Evolutionary conservation across 1,140 invertebrate species (phyloP), one percentile per base, ranked within the genome.

Genomic region (Panagrolaimus sp.): DNA sequence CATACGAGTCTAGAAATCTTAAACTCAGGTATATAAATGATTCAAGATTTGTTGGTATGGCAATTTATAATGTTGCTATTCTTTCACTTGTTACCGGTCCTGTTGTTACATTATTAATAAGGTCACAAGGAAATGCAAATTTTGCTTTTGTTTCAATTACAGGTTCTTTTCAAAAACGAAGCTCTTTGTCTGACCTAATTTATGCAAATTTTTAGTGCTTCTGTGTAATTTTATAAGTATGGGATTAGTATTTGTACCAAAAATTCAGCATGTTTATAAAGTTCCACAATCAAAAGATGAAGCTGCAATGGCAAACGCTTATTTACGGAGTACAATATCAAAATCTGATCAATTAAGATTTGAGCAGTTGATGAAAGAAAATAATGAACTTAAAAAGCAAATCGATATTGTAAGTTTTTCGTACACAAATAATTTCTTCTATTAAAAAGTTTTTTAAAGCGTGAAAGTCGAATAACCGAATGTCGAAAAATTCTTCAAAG

Each of bases 51-150:
- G 94, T 98, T 11, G 93, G 93, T 72, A 96, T 99, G 92, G 93
- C 93, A 75, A 97, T 98, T 80, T 98, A 98, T 86, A 99, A 99
- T 85, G 94, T 98, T 61, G 94, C 96, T 82, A 84, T 98, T 27
- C 87, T 98, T 13, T 96, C 93, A 83, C 85, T 98, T 66, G 96
- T 98, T 80, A 97, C 94, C 9, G 93, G 91, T 13, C 95, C 95
- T 8, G 70, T 82, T 0, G 94, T 98, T 45, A 92, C 92, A 11
- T 89, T 98, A 86, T 92, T 98, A 14, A 96, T 98, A 72, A 90
- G 91, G 65, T 92, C 91, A 72, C 94, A 98, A 82, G 92, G 96
- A 83, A 92, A 98, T 84, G 93, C 95, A 11, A 92, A 91, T 72
- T 99, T 94, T 84, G 92, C 92, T 14, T 98, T 99, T 84, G 91